phyloP scores from a whole-genome alignment of 2,797 vertebrate species.

The Coreius guichenoti region DNA sequence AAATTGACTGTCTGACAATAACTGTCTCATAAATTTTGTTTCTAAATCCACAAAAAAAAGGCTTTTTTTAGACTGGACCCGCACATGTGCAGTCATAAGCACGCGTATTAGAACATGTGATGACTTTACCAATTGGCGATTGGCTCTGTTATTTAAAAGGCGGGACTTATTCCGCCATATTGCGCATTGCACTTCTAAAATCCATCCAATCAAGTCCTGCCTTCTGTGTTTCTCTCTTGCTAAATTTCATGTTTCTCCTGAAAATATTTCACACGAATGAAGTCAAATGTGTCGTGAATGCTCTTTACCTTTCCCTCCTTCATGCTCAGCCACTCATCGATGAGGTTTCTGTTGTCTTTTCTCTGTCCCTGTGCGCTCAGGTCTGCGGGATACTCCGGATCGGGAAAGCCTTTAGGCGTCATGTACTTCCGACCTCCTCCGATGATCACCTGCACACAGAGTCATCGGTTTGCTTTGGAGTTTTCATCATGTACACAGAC shows the following conservation, averaged over 20 bases:
- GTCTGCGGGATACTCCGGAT: conserved; percentile 77
- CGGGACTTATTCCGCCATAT: neutral
- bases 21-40: neutral
- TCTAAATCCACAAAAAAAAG: neutral
- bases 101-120: neutral
- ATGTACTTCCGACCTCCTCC: conserved; percentile 83
- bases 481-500: neutral
- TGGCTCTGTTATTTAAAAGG: neutral
- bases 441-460: conserved; percentile 77
- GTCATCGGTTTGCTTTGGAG: neutral
- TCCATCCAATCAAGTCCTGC: neutral
- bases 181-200: neutral
- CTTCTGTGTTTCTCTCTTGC: neutral
- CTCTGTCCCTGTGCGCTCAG: conserved; percentile 68
- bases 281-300: neutral
- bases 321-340: conserved; percentile 74
- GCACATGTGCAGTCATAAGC: neutral
- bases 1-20: too few relatives aligned
- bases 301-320: conserved; percentile 75
- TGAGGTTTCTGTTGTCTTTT: conserved; percentile 75
- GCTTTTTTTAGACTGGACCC: neutral
- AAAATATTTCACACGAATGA: neutral
- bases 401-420: conserved; percentile 75
- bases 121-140: neutral
- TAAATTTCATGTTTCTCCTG: neutral